Evolutionary conservation across 2,797 vertebrate species (phyloP).

Genomic region (Loris lydekkerianus): DNA sequence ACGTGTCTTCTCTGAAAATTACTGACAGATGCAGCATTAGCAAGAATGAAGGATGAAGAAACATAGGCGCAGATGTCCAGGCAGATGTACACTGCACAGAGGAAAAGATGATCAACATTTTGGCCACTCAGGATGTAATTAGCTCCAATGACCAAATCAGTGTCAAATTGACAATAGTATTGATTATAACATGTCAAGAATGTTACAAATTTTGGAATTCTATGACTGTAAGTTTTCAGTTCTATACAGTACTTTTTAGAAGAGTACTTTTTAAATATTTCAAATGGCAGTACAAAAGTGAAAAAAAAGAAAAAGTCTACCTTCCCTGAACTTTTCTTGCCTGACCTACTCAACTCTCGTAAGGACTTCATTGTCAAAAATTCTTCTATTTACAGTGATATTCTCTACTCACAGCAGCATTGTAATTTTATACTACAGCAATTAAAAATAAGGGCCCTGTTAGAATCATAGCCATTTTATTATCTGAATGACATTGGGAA

Average conservation of each 20-base stretch:
- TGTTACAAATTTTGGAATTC: neutral
- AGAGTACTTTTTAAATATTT: neutral
- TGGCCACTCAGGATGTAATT: neutral
- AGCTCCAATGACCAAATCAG: neutral
- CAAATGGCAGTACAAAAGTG: neutral
- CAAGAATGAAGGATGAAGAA: neutral
- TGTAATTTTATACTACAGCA: neutral
- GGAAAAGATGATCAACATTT: neutral
- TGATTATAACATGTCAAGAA: neutral
- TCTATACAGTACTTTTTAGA: neutral
- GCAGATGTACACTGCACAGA: neutral
- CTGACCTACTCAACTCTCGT: neutral
- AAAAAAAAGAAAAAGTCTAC: neutral
- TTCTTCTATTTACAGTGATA: neutral
- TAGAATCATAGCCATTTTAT: neutral
- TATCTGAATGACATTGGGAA: neutral
- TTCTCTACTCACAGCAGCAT: neutral
- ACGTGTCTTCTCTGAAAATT: neutral
- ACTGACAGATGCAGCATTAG: neutral
- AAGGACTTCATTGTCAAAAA: neutral
- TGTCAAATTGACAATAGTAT: neutral
- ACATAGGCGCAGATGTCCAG: rapidly evolving
- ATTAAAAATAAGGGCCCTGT: neutral
- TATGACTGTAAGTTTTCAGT: neutral
- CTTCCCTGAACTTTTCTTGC: neutral